Percentiles rank a stretch among this genome's conserved stretches.
Conservation (phyloP, 92 coral and sea anemone genomes). For the Epizoanthus stellaris region DNA sequence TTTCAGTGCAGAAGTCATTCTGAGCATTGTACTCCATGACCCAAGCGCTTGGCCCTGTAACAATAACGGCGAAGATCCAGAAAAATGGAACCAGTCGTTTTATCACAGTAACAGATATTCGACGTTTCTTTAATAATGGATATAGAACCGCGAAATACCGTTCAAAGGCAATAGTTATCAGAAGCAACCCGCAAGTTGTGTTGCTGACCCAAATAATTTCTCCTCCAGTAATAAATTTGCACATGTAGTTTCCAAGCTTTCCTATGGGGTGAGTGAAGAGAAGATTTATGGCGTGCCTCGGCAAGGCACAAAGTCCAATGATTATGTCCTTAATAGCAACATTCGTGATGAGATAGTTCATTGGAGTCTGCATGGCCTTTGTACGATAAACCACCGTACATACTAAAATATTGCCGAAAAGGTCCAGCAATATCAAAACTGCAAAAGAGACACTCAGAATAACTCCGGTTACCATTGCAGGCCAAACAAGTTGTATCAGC, state of each 20-base stretch:
- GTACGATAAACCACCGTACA: constrained; percentile 36
- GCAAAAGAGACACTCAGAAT: not conserved
- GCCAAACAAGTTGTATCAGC: not conserved
- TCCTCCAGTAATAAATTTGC: constrained; percentile 80
- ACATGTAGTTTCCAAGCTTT: constrained; percentile 54
- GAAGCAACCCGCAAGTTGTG: constrained; percentile 69
- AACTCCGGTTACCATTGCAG: not conserved
- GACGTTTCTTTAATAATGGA: constrained; percentile 61
- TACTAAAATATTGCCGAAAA: not conserved
- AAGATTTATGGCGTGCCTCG: constrained; percentile 66
- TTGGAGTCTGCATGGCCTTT: constrained; percentile 62
- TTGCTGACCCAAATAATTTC: constrained; percentile 76
- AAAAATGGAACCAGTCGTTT: constrained; percentile 59
- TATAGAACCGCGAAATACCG: constrained; percentile 76
- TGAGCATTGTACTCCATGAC: constrained; percentile 59
- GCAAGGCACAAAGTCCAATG: constrained; percentile 65
- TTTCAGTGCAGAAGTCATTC: constrained; percentile 66
- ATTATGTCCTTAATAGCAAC: constrained; percentile 70
- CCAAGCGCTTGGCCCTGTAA: constrained; percentile 70
- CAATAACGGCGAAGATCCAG: constrained; percentile 65
- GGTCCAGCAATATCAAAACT: not conserved
- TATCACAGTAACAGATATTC: constrained; percentile 55
- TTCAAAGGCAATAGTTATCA: constrained; percentile 72
- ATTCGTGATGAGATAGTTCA: constrained; percentile 68
- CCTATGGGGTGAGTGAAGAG: constrained; percentile 65